Evolutionary conservation across 2,797 vertebrate genomes (phyloP), one percentile per base, ranked within the genome.

Genomic region (Chloroceryle inda): DNA sequence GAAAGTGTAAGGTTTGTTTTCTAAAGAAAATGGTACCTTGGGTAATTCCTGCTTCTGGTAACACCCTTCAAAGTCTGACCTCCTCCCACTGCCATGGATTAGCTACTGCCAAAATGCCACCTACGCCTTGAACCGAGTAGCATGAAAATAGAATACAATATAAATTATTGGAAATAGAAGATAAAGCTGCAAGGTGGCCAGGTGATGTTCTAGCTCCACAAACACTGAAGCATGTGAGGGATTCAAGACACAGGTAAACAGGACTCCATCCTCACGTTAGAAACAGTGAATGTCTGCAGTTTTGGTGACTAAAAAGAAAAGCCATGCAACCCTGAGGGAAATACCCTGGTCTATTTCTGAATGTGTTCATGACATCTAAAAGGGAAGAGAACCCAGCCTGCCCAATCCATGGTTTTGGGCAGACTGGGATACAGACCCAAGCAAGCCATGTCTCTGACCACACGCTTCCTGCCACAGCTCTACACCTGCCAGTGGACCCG

Each of bases 211-310:
- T 29, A 84, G 58, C 24, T 68, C 68, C 66, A 55, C 15, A 44
- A 80, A 71, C 24, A 45, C 37, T 14, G n/a, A 76, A 29, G 24
- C 29, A 29, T 0, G 0, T 13, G 4, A 72, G 23, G 15, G 9
- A 59, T 20, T 44, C 1, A 5, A 31, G 21, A 17, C 0, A 0
- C 9, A 12, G 6, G 24, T 67, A 50, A 94, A 64, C 1, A 1
- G 17, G 78, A 52, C 11, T 85, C 16, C 24, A 33, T 56, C 38
- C 26, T 79, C 59, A 37, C 35, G 9, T 4, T 37, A 31, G 29
- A 61, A 50, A 0, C 14, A 49, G 18, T 3, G 22, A 68, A 13
- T 10, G 17, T 13, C n/a, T 49, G 19, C 26, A 27, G 31, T 12
- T 16, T 52, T 22, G 29, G 40, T 45, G 49, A 58, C 50, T 52